Evolutionary conservation across 2,888 invertebrate species (phyloP), one percentile per base, ranked within the genome.

Genomic region (Caenorhabditis sinica): DNA sequence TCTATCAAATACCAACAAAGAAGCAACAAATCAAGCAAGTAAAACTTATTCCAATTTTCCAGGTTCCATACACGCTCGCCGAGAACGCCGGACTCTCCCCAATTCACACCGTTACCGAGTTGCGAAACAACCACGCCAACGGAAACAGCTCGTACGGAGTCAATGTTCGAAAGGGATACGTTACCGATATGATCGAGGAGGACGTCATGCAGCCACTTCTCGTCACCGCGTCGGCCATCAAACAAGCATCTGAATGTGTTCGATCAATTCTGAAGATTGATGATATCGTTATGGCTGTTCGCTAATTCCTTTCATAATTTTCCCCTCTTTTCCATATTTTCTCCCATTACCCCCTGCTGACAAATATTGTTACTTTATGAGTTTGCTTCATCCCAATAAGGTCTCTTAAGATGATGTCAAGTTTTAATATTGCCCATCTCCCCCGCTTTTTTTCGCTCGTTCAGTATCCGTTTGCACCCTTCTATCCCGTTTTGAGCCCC

Each of bases 181-280:
- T 99, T 90, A 97, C 98, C 1, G 97, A 98, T 94, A 99, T 99
- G 93, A 95, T 97, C 82, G 96, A 97, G 88, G 98, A 99, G 94
- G 96, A 97, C 94, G 98, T 99, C 81, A 95, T 99, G 82, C 99
- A 99, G 94, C 99, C 99, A 61, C 95, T 99, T 90, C 95, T 98
- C 93, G 99, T 99, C 72, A 96, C 97, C 79, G 95, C 95, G 69
- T 97, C 97, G 90, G 97, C 97, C 66, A 95, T 99, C 89, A 96
- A 95, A 75, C 95, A 99, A 90, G 96, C 99, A 86, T 96, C 98
- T 0, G 99, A 99, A 94, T 98, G 98, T 69, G 96, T 98, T 86
- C 95, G 98, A 91, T 96, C 97, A 91, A 98, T 99, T 94, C 95
- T 99, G 93, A 99, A 99, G 95, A 99, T 99, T 92, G 99, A 99